Evolutionary conservation across 2,113 vertebrate species (phyloP).

Genomic region (Pantherophis guttatus): DNA sequence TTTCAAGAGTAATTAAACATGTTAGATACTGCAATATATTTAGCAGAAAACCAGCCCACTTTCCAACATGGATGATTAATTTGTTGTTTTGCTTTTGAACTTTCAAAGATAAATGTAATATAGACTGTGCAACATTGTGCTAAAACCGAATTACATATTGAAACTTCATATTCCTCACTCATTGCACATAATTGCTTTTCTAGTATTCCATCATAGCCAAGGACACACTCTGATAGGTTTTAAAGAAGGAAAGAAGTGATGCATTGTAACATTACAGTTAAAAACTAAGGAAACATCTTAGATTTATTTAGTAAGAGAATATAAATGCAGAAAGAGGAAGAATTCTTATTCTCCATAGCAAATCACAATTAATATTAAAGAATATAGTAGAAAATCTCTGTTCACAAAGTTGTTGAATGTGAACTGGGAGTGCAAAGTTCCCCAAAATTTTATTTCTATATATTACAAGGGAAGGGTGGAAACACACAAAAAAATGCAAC

Average conservation of each 20-base stretch:
- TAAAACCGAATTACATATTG: not conserved
- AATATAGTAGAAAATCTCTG: not conserved
- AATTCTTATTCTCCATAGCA: not conserved
- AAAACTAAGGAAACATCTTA: not conserved
- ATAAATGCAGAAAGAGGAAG: not conserved
- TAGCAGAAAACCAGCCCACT: not conserved
- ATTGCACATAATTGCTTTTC: not conserved
- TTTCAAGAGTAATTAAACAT: slow-evolving; percentile 8
- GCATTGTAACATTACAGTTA: not conserved
- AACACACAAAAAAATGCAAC: not conserved
- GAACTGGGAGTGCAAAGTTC: not conserved
- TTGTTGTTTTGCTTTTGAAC: not conserved
- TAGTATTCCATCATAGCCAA: not conserved
- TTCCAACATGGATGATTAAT: not conserved
- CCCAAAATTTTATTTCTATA: not conserved
- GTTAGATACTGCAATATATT: not conserved
- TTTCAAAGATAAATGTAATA: not conserved
- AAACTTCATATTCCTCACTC: not conserved
- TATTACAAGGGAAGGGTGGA: not conserved
- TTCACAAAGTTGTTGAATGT: not conserved
- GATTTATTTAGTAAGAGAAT: not conserved
- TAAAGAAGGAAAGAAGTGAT: not conserved
- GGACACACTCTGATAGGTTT: not conserved
- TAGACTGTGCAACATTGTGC: not conserved
- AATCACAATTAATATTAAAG: not conserved